Evolutionary conservation across 1,140 invertebrate species (phyloP).

Genomic region (Mylabris phalerata): DNA sequence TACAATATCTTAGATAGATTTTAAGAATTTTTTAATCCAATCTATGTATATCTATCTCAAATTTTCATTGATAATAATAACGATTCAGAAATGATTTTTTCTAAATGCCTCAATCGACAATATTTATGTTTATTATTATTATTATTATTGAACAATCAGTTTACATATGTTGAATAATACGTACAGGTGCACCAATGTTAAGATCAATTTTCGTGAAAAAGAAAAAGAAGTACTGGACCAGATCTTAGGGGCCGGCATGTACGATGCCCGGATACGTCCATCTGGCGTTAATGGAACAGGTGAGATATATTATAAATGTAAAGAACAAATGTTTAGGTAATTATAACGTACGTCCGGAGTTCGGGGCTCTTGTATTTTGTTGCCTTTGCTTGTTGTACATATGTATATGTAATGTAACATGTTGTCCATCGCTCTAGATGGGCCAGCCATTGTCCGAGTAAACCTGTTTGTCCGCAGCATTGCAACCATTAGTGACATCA

Average conservation of each 20-base stretch:
- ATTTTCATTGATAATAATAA: too few species aligned
- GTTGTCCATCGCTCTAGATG: constrained; percentile 62
- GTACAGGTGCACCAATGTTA: constrained; percentile 56
- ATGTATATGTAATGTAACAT: constrained; percentile 29
- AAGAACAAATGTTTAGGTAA: constrained; percentile 13
- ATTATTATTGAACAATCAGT: background rate
- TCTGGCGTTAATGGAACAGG: constrained; percentile 89
- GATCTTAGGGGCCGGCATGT: constrained; percentile 81
- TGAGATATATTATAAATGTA: constrained; percentile 45
- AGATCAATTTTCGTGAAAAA: constrained; percentile 85
- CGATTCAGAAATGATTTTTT: too few species aligned
- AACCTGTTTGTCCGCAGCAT: constrained; percentile 96
- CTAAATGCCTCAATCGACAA: too few species aligned
- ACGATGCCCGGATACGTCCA: constrained; percentile 87
- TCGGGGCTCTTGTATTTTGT: constrained; percentile 19
- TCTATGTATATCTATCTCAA: too few species aligned
- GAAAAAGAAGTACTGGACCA: constrained; percentile 90
- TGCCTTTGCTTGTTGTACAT: constrained; percentile 31
- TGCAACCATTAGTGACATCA: constrained; percentile 96
- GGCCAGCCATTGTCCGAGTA: constrained; percentile 86
- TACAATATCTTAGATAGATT: too few species aligned
- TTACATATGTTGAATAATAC: background rate
- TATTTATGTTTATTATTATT: too few species aligned
- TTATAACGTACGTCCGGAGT: constrained; percentile 9
- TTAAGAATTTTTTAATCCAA: too few species aligned